A percentile compares a stretch with the other conserved stretches of the same genome.
phyloP scores from a whole-genome alignment of 1,140 invertebrate genomes.

The Macrostomum lignano region DNA sequence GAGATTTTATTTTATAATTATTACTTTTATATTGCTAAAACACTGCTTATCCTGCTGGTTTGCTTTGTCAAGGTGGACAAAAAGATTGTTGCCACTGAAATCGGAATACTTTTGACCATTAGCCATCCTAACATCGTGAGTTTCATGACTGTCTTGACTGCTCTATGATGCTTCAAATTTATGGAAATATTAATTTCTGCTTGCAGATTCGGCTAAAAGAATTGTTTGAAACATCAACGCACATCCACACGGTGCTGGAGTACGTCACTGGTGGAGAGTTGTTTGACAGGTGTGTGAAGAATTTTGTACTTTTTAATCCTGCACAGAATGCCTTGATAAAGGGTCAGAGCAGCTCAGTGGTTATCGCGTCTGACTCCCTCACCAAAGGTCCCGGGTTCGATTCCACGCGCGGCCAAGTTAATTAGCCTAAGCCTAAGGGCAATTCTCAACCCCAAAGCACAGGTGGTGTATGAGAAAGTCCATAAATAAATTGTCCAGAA shows the following conservation, averaged over 20 bases:
- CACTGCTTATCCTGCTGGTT: no score
- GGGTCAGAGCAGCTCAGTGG: no score
- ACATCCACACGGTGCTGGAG: slow-evolving; percentile 22
- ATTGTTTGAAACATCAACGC: slow-evolving; percentile 19
- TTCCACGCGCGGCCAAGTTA: no score
- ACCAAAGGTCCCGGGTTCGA: no score
- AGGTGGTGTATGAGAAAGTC: no score
- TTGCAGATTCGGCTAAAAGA: slow-evolving; percentile 21
- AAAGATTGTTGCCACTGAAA: slow-evolving; percentile 16
- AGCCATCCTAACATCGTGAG: slow-evolving; percentile 17
- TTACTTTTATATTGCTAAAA: no score
- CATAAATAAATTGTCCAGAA: no score
- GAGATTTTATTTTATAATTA: no score
- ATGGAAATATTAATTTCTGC: slow-evolving; percentile 4
- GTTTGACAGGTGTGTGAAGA: slow-evolving; percentile 24
- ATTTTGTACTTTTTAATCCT: not conserved
- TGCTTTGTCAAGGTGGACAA: slow-evolving; percentile 13
- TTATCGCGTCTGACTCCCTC: no score
- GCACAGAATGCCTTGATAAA: not conserved
- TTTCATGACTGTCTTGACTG: no score
- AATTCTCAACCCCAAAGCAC: no score
- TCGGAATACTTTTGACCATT: slow-evolving; percentile 13
- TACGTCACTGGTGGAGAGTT: slow-evolving; percentile 29
- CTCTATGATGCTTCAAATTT: not conserved
- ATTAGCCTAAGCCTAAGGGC: no score